Conservation (phyloP, 2,113 vertebrate species). For the Tragelaphus strepsiceros region DNA sequence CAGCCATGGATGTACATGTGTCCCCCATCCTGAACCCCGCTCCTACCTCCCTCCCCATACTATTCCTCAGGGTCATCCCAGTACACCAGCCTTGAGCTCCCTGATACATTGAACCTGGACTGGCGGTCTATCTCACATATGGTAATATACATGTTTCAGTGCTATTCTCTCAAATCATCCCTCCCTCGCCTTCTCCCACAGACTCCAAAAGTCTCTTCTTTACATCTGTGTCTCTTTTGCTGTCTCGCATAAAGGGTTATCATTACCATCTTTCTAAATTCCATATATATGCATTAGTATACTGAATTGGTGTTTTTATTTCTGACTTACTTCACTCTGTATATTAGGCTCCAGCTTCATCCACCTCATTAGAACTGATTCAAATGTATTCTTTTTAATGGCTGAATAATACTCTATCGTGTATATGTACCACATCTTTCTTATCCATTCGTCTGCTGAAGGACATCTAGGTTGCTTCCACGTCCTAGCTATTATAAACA, state of each 20-base stretch:
- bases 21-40: neutral
- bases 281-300: neutral
- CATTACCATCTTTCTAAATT: neutral
- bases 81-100: neutral
- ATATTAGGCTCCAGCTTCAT: neutral
- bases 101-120: neutral
- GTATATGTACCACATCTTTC: neutral
- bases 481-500: neutral
- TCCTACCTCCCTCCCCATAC: neutral
- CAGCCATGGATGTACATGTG: neutral
- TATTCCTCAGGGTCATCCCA: neutral
- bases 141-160: neutral
- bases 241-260: neutral
- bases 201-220: neutral
- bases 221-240: neutral
- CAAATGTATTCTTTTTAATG: neutral
- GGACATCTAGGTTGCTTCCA: neutral
- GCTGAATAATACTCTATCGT: neutral
- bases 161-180: neutral
- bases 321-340: neutral
- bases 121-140: neutral
- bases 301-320: neutral
- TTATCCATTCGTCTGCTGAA: neutral
- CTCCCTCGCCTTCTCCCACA: neutral
- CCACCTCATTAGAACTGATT: neutral